Evolutionary conservation across 1,140 invertebrate genomes (phyloP).

Genomic region (Nephotettix cincticeps): DNA sequence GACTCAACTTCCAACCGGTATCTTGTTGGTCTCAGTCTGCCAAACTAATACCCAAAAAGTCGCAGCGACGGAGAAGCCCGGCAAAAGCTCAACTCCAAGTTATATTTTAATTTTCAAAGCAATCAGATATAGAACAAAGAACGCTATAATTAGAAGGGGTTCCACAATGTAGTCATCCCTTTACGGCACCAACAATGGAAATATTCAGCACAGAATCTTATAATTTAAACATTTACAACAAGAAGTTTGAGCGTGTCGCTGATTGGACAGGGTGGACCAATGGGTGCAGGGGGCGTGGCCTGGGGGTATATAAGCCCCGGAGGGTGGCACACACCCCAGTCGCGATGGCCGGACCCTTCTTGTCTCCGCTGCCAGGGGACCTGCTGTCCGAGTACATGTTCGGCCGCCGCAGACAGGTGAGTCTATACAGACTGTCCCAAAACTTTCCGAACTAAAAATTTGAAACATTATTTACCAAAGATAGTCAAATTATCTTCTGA

Average conservation of each 20-base stretch:
- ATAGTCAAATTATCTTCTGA: too few species aligned
- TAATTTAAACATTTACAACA: slow-evolving; percentile 21
- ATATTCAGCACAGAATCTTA: slow-evolving; percentile 17
- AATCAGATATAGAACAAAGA: slow-evolving; percentile 19
- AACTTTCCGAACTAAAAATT: too few species aligned
- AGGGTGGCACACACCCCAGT: not conserved
- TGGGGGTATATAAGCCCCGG: not conserved
- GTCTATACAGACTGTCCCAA: too few species aligned
- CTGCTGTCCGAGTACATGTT: slow-evolving; percentile 90
- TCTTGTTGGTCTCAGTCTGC: too few species aligned
- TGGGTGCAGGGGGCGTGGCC: slow-evolving; percentile 19
- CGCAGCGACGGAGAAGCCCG: too few species aligned
- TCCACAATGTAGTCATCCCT: slow-evolving; percentile 13
- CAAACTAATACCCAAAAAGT: too few species aligned
- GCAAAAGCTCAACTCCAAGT: not conserved
- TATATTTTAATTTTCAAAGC: slow-evolving; percentile 19
- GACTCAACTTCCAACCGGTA: too few species aligned
- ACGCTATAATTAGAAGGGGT: slow-evolving; percentile 11
- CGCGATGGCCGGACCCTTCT: slow-evolving; percentile 78
- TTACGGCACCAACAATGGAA: not conserved
- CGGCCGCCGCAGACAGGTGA: slow-evolving; percentile 76
- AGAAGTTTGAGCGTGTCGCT: not conserved
- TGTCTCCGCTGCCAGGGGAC: slow-evolving; percentile 80
- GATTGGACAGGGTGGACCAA: slow-evolving; percentile 24
- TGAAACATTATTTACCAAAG: too few species aligned